Conservation (phyloP, 37 sponge, comb jelly and placozoan genomes). For the Axinella damicornis region DNA sequence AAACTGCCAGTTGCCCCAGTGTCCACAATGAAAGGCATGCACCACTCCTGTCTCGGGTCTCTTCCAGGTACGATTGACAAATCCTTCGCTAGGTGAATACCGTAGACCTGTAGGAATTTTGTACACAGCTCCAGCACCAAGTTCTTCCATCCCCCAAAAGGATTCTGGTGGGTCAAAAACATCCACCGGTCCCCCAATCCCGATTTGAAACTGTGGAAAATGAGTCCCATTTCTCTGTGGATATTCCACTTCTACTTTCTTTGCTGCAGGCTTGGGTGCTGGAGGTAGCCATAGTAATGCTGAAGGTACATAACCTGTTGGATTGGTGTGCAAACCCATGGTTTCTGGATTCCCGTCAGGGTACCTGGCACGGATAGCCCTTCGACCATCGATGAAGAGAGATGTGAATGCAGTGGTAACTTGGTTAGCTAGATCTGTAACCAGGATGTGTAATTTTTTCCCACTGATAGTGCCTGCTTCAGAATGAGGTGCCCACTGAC, state of each 20-base stretch:
- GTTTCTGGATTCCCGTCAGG: constrained; percentile 77
- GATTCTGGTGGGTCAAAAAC: constrained; percentile 59
- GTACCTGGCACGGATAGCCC: constrained; percentile 67
- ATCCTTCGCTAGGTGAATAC: constrained; percentile 32
- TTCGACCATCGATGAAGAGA: constrained; percentile 51
- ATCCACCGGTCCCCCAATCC: constrained; percentile 41
- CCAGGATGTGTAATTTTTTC: constrained; percentile 30
- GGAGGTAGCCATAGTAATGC: constrained; percentile 9
- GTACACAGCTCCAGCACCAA: constrained; percentile 25
- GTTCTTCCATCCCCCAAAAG: constrained; percentile 31
- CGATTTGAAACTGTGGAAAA: constrained; percentile 43
- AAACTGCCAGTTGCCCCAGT: constrained; percentile 74
- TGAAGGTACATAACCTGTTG: constrained; percentile 56
- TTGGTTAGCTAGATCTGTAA: constrained; percentile 50
- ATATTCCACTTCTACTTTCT: constrained; percentile 1
- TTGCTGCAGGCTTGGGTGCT: neutral
- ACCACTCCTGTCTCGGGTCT: constrained; percentile 61
- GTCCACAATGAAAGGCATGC: constrained; percentile 58
- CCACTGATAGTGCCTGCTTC: constrained; percentile 38
- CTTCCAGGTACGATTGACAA: constrained; percentile 60
- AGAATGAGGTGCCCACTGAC: constrained; percentile 32
- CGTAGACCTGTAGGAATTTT: constrained; percentile 9
- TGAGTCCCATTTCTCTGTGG: constrained; percentile 22
- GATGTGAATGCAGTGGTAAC: constrained; percentile 34
- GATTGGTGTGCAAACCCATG: constrained; percentile 59